phyloP scores from a whole-genome alignment of 2,888 invertebrate species.

The Thelaira solivaga region DNA sequence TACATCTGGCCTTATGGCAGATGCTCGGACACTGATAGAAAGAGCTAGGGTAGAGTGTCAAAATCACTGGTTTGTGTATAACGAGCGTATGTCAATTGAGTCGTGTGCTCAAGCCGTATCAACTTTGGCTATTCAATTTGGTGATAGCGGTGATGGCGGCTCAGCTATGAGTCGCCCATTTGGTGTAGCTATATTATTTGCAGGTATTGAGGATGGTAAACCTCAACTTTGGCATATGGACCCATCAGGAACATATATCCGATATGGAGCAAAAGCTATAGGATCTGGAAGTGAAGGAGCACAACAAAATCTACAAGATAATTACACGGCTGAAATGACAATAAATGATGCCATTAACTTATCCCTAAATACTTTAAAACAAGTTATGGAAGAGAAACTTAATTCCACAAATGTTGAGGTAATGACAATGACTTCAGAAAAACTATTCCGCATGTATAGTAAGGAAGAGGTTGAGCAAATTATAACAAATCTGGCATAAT shows the following conservation, averaged over 20 bases:
- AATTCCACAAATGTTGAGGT: constrained; percentile 98
- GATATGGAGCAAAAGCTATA: constrained; percentile 99
- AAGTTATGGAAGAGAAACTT: constrained; percentile 99
- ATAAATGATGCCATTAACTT: constrained; percentile 94
- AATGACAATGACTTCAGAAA: constrained; percentile 91
- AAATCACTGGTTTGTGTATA: constrained; percentile 98
- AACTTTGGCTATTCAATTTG: constrained; percentile 99
- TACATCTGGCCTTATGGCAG: constrained; percentile 98
- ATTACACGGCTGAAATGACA: constrained; percentile 91
- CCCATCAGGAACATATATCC: constrained; percentile 98
- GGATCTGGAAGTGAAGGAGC: constrained; percentile 99
- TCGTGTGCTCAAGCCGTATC: constrained; percentile 99
- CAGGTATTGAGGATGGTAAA: constrained; percentile 92
- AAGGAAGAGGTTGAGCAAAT: constrained; percentile 94
- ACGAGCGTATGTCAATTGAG: constrained; percentile 97
- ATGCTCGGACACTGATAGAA: constrained; percentile 95
- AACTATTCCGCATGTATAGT: constrained; percentile 91
- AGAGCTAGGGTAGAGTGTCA: constrained; percentile 97
- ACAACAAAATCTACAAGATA: constrained; percentile 92
- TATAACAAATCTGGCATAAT: constrained; percentile 85
- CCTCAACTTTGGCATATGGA: constrained; percentile 99
- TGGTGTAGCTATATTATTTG: constrained; percentile 99
- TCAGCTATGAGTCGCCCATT: constrained; percentile 98
- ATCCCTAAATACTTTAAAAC: constrained; percentile 95
- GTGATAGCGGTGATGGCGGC: constrained; percentile 97